Evolutionary conservation across 2,113 vertebrate species (phyloP), one percentile per base, ranked within the genome.

Genomic region (Ardeotis arabs): DNA sequence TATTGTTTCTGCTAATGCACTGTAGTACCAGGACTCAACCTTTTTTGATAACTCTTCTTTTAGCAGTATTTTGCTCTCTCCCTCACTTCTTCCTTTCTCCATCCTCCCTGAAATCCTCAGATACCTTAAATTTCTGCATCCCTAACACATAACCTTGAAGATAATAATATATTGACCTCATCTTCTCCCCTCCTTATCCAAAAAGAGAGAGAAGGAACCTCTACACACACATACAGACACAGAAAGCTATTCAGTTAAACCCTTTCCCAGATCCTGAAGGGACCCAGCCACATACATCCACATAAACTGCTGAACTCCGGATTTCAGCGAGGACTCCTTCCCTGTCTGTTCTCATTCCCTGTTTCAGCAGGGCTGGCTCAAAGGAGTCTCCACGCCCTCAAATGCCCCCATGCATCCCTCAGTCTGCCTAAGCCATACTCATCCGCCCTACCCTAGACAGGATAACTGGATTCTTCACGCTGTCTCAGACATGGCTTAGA

Each of bases 261-360:
- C 10, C 17, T 41, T 55, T 50, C 41, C n/a, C 29, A 58, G 45
- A 23, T 63, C n/a, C n/a, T 55, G 37, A 24, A 53, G 29, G 9
- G 10, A 75, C 6, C 0, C 9, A 55, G 10, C 14, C 52, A 63
- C 62, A 53, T 4, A 14, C 14, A 44, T 9, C 17, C 25, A 37
- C 33, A 20, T 12, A 90, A 37, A 41, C 2, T 12, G 50, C 31
- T 67, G 29, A 83, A 55, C 12, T 50, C 27, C 53, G 33, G 15
- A 67, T 79, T 82, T 72, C 72, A 79, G 20, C 47, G 63, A 67
- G 27, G 11, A 8, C 18, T 45, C 5, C 44, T 60, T 55, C 49
- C 14, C 27, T 59, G 9, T 23, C 29, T 0, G 0, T 12, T 8
- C 24, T 84, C 12, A 7, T n/a, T 69, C 24, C 5, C 7, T 8